Conservation (phyloP, 2,113 vertebrate genomes). For the Pandion haliaetus region DNA sequence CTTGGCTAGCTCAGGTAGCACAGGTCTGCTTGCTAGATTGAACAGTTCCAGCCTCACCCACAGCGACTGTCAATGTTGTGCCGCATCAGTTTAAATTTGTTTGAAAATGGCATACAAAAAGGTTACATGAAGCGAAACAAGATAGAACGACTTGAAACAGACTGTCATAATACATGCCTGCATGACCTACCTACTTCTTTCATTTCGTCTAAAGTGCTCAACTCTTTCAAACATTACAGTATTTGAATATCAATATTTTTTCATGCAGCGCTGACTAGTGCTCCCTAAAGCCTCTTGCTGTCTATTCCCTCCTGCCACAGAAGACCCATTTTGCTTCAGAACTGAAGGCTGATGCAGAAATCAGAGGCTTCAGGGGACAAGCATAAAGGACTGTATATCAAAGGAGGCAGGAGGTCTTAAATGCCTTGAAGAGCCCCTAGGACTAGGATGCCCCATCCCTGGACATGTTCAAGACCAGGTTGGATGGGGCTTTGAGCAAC, state of each 20-base stretch:
- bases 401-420: not conserved
- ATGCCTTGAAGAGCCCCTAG: not conserved
- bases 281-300: not conserved
- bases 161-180: not conserved
- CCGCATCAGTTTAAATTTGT: not conserved
- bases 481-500: too few relatives aligned
- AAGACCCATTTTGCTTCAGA: not conserved
- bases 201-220: not conserved
- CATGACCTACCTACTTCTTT: not conserved
- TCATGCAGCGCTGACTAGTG: not conserved
- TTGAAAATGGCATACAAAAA: not conserved
- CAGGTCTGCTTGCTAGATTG: not conserved
- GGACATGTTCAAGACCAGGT: too few relatives aligned
- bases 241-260: not conserved
- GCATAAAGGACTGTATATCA: not conserved
- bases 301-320: not conserved
- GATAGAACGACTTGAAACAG: not conserved
- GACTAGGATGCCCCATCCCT: too few relatives aligned
- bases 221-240: not conserved
- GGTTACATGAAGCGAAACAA: not conserved
- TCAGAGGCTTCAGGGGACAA: not conserved
- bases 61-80: not conserved
- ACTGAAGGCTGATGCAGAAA: not conserved
- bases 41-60: not conserved
- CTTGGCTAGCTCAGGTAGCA: not conserved